Percentiles rank a stretch among this genome's conserved stretches.
Conservation (phyloP, 2,888 invertebrate species). For the Loripinus fragilis region DNA sequence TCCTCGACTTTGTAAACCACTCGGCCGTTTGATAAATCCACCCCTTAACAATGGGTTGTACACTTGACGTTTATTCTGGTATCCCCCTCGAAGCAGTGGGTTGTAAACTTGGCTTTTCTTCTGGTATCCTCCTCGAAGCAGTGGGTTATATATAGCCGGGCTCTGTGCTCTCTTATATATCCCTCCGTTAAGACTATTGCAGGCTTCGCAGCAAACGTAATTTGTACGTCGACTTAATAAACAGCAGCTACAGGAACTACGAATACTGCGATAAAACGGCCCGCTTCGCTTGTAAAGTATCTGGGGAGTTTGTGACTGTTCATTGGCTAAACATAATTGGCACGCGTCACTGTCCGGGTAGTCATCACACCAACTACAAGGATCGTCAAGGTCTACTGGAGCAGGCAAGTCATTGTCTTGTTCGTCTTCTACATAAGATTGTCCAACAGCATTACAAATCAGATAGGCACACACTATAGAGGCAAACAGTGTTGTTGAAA, state of each 20-base stretch:
- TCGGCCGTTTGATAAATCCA: not conserved
- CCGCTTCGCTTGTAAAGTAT: not conserved
- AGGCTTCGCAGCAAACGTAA: not conserved
- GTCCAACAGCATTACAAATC: not conserved
- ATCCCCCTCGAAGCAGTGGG: not conserved
- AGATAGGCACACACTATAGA: not conserved
- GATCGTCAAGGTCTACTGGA: not conserved
- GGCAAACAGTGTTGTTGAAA: not conserved
- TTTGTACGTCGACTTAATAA: not conserved
- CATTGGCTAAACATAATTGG: not conserved
- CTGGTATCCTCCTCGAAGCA: not conserved
- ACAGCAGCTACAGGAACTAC: not conserved
- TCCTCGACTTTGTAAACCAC: no score
- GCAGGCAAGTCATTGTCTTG: not conserved
- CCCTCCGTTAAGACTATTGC: not conserved
- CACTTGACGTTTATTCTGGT: not conserved
- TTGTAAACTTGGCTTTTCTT: not conserved
- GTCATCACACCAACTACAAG: not conserved
- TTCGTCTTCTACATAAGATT: not conserved
- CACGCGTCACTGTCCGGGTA: not conserved
- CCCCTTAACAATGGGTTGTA: slow-evolving; percentile 3
- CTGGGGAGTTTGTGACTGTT: not conserved
- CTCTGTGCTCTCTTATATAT: not conserved
- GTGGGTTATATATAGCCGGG: not conserved
- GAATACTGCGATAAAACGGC: not conserved